These are phyloP conservation scores for Andrena flavipes DNA, from an alignment of 2,888 invertebrate genomes.

Conservation along the genomic window DNA sequence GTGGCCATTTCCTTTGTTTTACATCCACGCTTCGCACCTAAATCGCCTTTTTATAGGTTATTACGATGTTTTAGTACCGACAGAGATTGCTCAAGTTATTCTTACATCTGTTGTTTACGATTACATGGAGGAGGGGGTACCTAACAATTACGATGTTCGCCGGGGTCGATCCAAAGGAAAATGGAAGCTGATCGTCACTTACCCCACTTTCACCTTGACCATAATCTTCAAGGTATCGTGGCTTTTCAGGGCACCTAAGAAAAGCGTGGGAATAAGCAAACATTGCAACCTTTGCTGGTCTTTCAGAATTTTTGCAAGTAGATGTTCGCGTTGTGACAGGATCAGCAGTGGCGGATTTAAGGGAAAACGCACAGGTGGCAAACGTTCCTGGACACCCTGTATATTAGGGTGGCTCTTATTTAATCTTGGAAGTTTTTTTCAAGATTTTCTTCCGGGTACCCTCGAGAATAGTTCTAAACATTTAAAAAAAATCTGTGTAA, in stretches of 20 bases:
- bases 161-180: background rate
- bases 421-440: too few relatives aligned
- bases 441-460: too few relatives aligned
- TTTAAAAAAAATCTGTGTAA: too few relatives aligned
- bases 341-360: too few relatives aligned
- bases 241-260: background rate
- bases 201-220: conserved; percentile 63
- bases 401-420: too few relatives aligned
- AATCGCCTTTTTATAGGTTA: background rate
- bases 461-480: too few relatives aligned
- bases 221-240: conserved; percentile 43
- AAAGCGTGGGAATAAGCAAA: background rate
- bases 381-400: too few relatives aligned
- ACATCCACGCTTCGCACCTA: background rate
- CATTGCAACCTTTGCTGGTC: background rate
- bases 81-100: background rate
- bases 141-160: background rate
- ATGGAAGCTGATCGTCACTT: conserved; percentile 39
- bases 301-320: background rate
- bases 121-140: background rate
- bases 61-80: background rate
- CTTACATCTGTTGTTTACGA: background rate
- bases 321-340: background rate
- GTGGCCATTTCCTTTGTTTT: background rate
- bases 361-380: too few relatives aligned